phyloP scores from a whole-genome alignment of 92 coral and sea anemone genomes.

The Heteractis magnifica region DNA sequence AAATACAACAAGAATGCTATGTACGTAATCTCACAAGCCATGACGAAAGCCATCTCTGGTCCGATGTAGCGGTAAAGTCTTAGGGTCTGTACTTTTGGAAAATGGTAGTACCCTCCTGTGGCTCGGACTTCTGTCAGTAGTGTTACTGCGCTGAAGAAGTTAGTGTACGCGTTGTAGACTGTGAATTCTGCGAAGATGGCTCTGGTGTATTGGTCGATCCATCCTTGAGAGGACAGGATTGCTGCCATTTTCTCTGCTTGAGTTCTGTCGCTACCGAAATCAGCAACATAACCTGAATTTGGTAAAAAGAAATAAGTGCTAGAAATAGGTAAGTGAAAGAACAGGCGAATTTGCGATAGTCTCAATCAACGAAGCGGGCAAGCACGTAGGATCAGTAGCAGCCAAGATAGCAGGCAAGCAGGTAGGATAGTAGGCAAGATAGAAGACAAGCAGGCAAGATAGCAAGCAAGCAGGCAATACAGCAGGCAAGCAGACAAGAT shows the following conservation, averaged over 20 bases:
- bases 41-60: slow-evolving; percentile 84
- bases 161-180: slow-evolving; percentile 73
- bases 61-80: slow-evolving; percentile 83
- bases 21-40: slow-evolving; percentile 82
- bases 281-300: slow-evolving; percentile 72
- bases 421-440: too few species aligned
- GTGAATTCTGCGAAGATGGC: slow-evolving; percentile 84
- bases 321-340: too few species aligned
- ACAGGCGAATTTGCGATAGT: too few species aligned
- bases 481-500: not conserved
- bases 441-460: not conserved
- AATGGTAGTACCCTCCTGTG: slow-evolving; percentile 68
- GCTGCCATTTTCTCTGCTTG: slow-evolving; percentile 29
- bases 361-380: too few species aligned
- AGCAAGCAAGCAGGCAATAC: too few species aligned
- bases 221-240: slow-evolving; percentile 29
- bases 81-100: slow-evolving; percentile 71
- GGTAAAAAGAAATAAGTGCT: not conserved
- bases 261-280: slow-evolving; percentile 57
- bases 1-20: slow-evolving; percentile 69
- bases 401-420: too few species aligned
- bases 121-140: slow-evolving; percentile 70
- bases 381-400: too few species aligned
- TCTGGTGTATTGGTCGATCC: slow-evolving; percentile 84
- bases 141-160: slow-evolving; percentile 82